phyloP scores from a whole-genome alignment of 2,113 vertebrate genomes.

The Nerophis ophidion region DNA sequence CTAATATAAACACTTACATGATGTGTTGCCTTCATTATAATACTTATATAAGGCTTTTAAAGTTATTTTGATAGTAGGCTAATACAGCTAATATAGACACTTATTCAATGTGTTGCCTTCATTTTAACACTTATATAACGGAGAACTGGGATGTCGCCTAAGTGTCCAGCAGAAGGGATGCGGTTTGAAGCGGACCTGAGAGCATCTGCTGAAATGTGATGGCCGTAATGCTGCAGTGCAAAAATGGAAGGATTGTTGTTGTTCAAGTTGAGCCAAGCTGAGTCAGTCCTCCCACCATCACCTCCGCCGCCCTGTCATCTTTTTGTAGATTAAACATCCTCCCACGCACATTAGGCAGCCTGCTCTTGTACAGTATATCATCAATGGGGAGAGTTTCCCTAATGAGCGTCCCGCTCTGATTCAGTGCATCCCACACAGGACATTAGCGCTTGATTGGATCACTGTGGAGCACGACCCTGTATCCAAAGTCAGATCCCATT shows the following conservation, averaged over 20 bases:
- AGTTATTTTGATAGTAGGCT: too few relatives aligned
- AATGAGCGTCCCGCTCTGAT: slow-evolving; percentile 25
- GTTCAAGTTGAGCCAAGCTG: slow-evolving; percentile 6
- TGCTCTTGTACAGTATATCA: slow-evolving; percentile 12
- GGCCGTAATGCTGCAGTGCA: neutral
- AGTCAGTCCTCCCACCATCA: slow-evolving; percentile 6
- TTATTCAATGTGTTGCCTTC: too few relatives aligned
- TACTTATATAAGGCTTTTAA: too few relatives aligned
- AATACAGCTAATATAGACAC: too few relatives aligned
- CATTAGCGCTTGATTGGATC: slow-evolving; percentile 45
- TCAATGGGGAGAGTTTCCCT: slow-evolving; percentile 34
- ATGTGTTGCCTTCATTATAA: too few relatives aligned
- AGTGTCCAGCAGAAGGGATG: neutral
- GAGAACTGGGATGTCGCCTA: too few relatives aligned
- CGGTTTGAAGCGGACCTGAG: neutral
- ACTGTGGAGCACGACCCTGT: slow-evolving; percentile 14
- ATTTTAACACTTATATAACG: too few relatives aligned
- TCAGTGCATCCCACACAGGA: slow-evolving; percentile 33
- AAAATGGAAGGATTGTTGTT: neutral
- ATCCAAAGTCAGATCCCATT: too few relatives aligned
- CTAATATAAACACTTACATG: too few relatives aligned
- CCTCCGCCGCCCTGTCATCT: neutral
- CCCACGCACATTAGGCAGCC: slow-evolving; percentile 29
- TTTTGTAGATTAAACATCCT: slow-evolving; percentile 16
- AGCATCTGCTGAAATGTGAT: slow-evolving; percentile 2